Percentiles rank a stretch among this genome's conserved stretches.
These are phyloP conservation scores for Patella vulgata DNA, from an alignment of 1,140 invertebrate species.

Conservation along the genomic window DNA sequence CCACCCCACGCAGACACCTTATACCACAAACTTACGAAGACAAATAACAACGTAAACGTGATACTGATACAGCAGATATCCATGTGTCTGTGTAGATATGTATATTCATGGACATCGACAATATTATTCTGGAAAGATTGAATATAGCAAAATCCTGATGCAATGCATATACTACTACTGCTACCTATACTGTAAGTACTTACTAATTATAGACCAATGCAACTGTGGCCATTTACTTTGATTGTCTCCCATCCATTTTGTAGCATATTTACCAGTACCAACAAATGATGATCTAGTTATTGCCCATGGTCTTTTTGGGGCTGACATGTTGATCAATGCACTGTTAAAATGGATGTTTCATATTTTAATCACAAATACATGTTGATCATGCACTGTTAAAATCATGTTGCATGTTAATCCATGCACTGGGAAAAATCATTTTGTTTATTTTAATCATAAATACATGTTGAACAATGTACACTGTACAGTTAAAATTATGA, in stretches of 20 bases:
- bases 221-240: conserved; percentile 41
- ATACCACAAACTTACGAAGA: no score
- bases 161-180: background rate
- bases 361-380: no score
- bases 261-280: conserved; percentile 80
- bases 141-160: background rate
- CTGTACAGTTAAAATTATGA: no score
- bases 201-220: conserved; percentile 50
- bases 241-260: conserved; percentile 84
- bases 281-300: conserved; percentile 84
- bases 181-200: no score
- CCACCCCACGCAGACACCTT: no score
- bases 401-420: no score
- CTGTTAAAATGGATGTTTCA: conserved; percentile 27
- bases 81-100: background rate
- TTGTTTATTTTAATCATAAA: no score
- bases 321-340: conserved; percentile 40
- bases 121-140: background rate
- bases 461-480: no score
- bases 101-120: background rate
- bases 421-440: no score
- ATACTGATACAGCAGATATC: background rate
- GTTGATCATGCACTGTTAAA: no score
- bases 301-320: conserved; percentile 75
- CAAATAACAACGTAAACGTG: no score